Conservation (phyloP, 2,797 vertebrate species). For the Pyrocephalus nanus region DNA sequence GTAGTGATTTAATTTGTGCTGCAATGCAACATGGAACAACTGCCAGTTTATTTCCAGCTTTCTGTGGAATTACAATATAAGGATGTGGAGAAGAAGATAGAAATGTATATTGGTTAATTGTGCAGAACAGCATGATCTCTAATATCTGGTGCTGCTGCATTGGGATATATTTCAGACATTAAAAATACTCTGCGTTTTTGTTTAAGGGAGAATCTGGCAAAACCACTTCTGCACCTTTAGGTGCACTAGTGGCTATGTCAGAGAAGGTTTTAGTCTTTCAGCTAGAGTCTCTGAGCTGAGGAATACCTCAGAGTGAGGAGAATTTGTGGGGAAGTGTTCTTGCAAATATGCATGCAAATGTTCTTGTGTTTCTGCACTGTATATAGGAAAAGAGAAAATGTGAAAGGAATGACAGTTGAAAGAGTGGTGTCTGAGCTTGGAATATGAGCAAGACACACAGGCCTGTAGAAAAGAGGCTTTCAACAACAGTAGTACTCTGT, state of each 20-base stretch:
- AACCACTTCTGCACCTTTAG: not conserved
- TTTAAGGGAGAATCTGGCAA: not conserved
- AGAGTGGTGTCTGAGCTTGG: not conserved
- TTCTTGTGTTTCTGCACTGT: not conserved
- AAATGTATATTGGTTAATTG: not conserved
- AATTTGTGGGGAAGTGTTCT: not conserved
- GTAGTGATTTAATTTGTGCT: not conserved
- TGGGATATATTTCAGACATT: not conserved
- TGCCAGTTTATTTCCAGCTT: slow-evolving; percentile 14
- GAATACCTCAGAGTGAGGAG: not conserved
- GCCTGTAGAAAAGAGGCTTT: not conserved
- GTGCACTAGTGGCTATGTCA: not conserved
- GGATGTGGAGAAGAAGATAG: not conserved
- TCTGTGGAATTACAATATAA: not conserved
- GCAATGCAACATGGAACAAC: not conserved
- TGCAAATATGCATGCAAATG: not conserved
- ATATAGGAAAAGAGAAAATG: accelerated
- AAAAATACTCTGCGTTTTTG: not conserved
- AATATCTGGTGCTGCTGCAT: not conserved
- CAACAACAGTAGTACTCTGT: not conserved
- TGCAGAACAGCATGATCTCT: not conserved
- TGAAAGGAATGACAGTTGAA: not conserved
- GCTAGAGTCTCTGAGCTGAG: not conserved
- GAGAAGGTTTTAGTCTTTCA: not conserved
- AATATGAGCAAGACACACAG: not conserved